Base-by-base conservation (phyloP, 2,113 vertebrate species). In the Aphelocoma coerulescens region DNA sequence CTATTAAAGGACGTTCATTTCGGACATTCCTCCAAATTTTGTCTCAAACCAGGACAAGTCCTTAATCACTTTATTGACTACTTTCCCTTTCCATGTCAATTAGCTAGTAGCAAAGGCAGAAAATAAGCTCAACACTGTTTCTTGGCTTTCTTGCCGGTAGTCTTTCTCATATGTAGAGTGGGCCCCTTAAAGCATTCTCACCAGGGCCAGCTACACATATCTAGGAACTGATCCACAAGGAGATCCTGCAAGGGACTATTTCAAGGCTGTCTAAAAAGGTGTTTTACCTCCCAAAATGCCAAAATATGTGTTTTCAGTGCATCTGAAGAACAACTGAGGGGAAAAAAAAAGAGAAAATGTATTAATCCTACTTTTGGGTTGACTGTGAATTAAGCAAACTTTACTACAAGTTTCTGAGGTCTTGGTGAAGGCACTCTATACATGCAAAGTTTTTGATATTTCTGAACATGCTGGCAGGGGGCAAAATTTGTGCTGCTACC, bases 321-420 rank as follows among this genome's bases (percentile, higher is more conserved):
- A 43, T 49, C 22, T 88, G 11, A 35, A 85, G 43, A 63, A 59
- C 3, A 26, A 54, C 27, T 13, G 3, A 13, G 23, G 33, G 13
- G 2, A 1, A 4, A 3, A 52, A 8, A 10, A 11, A 22, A 22
- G 1, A 3, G 48, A 65, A 49, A 58, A 49, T 9, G 1, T 5
- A 26, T 46, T 68, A 49, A 37, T 69, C 6, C 39, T 77, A 20
- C 54, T 74, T 91, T 43, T 27, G 18, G 6, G 16, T 62, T 88
- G 22, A 71, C 41, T 76, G n/a, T 84, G 41, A 80, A 61, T 91
- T 75, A 59, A 79, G 33, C 11, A 68, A 83, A 73, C 14, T 85
- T 57, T 77, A n/a, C 23, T 90, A 11, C 48, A 57, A 54, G 44
- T 59, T 58, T 37, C 46, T 73, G 63, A 86, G 51, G 28, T 74